Conservation (phyloP, 1,140 invertebrate species). For the Apis cerana region DNA sequence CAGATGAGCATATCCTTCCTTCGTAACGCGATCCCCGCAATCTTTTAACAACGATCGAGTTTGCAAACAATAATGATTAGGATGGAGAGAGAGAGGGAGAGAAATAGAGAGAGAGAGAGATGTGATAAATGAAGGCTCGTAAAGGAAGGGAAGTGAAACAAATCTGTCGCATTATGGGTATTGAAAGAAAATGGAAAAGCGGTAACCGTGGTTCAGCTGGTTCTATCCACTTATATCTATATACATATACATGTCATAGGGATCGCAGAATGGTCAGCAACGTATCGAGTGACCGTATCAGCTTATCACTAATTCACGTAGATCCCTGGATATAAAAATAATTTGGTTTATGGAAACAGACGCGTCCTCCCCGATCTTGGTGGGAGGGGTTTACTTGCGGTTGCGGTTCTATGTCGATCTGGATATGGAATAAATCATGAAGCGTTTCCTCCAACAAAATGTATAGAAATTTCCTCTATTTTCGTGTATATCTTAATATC, state of each 20-base stretch:
- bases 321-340: conserved; percentile 78
- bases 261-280: conserved; percentile 57
- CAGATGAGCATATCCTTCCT: not conserved
- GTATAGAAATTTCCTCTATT: conserved; percentile 43
- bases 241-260: conserved; percentile 56
- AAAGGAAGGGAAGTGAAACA: conserved; percentile 43
- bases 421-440: conserved; percentile 66
- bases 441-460: conserved; percentile 50
- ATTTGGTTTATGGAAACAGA: conserved; percentile 79
- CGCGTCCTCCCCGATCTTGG: conserved; percentile 68
- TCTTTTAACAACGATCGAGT: too few species aligned
- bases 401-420: conserved; percentile 50
- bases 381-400: conserved; percentile 50
- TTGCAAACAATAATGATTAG: too few species aligned
- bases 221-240: conserved; percentile 29
- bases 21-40: too few species aligned
- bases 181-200: conserved; percentile 55
- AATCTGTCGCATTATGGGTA: conserved; percentile 55
- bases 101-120: not conserved
- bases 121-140: conserved; percentile 26
- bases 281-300: conserved; percentile 64
- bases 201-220: conserved; percentile 45
- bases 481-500: conserved; percentile 7
- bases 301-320: conserved; percentile 77
- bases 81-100: too few species aligned